Evolutionary conservation across 2,888 invertebrate genomes (phyloP), one percentile per base, ranked within the genome.

Genomic region (Liodrosophila aerea): DNA sequence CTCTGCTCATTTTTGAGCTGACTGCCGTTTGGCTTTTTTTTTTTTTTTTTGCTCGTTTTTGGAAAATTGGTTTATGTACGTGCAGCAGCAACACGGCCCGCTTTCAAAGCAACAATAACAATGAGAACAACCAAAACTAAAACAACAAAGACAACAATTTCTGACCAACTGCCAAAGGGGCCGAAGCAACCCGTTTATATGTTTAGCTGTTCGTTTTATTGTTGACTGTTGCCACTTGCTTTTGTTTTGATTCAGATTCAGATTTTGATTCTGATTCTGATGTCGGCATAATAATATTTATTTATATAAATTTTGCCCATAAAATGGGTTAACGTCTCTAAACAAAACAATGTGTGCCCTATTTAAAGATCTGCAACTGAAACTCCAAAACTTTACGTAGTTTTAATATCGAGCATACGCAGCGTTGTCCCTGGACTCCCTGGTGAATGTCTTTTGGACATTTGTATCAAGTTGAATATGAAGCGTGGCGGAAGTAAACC

Each of bases 251-350:
- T 16, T 39, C n/a, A n/a, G n/a, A n/a, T n/a, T n/a, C n/a, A n/a
- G n/a, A n/a, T n/a, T n/a, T n/a, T n/a, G n/a, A 13, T 36, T 39
- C 16, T 39, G 34, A 7, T 39, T 8, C 47, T 47, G 47, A 54
- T 54, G 50, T 40, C 43, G 58, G 36, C 52, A 53, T 58, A 65
- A 53, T 58, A 65, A 65, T 58, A 61, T 67, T 66, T 66, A 61
- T 60, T 51, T 50, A 40, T 22, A 27, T 41, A 27, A 41, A 18
- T 41, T 27, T 41, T 41, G 13, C 9, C 27, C 12, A 3, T 41
- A 13, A 27, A 41, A 41, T 41, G 41, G 27, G 13, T 18, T 22
- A 27, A 41, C 40, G 29, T 27, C 12, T 41, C 12, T 29, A 41
- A 41, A 41, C 27, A 22, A 13, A 41, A 27, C 41, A 22, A 22